Evolutionary conservation across 2,113 vertebrate species (phyloP).

Genomic region (Halichoerus grypus): DNA sequence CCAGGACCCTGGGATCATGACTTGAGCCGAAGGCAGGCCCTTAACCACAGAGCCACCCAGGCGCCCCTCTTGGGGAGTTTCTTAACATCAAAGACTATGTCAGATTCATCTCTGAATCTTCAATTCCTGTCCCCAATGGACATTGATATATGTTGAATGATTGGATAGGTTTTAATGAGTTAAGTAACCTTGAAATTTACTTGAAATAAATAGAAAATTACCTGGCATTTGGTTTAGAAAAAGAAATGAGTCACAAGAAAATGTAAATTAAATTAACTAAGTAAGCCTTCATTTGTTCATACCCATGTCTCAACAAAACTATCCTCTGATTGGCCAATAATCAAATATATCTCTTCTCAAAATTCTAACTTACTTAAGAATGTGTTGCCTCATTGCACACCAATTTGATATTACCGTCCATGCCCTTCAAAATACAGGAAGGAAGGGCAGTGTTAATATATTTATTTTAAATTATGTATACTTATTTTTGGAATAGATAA

Average conservation of each 20-base stretch:
- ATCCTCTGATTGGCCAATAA: not conserved
- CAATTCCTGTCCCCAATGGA: not conserved
- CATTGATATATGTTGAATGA: not conserved
- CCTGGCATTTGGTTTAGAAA: not conserved
- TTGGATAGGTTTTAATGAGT: not conserved
- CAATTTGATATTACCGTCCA: not conserved
- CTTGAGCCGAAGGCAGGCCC: too few species aligned
- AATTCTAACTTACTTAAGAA: not conserved
- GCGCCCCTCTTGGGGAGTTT: not conserved
- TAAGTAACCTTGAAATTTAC: not conserved
- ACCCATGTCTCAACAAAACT: not conserved
- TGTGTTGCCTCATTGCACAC: not conserved
- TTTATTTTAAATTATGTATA: not conserved
- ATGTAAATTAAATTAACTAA: constrained; percentile 4
- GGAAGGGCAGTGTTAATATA: not conserved
- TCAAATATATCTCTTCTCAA: not conserved
- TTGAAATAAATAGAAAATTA: not conserved
- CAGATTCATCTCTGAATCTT: not conserved
- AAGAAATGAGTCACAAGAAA: constrained; percentile 7
- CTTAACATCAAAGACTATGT: not conserved
- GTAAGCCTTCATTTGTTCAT: not conserved
- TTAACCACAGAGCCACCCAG: too few species aligned
- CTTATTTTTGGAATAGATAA: not conserved
- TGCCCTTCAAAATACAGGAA: not conserved
- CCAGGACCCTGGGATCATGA: too few species aligned